Evolutionary conservation across 1,140 invertebrate genomes (phyloP), one percentile per base, ranked within the genome.

Genomic region (Drosophila dunni): DNA sequence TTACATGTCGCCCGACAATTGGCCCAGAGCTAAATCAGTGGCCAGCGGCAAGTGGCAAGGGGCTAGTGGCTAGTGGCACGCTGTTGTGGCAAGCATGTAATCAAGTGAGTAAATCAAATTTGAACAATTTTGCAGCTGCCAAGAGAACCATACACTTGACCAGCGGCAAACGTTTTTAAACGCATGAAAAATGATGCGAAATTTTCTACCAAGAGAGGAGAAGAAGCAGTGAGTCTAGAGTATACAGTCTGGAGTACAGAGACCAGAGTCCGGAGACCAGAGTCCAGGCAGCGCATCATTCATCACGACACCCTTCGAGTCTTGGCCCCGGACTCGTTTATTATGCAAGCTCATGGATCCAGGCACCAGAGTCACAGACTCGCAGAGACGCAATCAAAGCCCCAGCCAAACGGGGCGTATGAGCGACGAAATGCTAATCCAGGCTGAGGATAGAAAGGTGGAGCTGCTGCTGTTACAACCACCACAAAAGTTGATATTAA

Each of bases 61-160:
- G 13, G 40, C 33, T 1, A 7, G 17, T 24, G 4, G 29, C 8
- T 29, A n/a, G 29, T 45, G 24, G 36, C 20, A 45, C 13, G n/a
- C 3, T 46, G 10, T 46, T 5, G 34, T 7, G 3, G 24, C n/a
- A 8, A 69, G 9, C 54, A 67, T 69, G 79, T 88, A 88, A 88
- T 88, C 84, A 88, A 88, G 84, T 89, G 84, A 89, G 84, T 89
- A 88, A 88, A 88, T 88, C 84, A 88, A 88, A 89, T 88, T 88
- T 90, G 77, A 84, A 88, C 84, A 88, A 80, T 85, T 81, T 84
- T 85, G 69, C 77, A 81, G 74, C 69, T 63, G 68, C 62, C 58
- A 69, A 44, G 50, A 29, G 53, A 63, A 24, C 42, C 51, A 11
- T 17, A 24, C 42, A 73, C 57, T 62, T 80, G 71, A 65, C 58